Evolutionary conservation across 2,888 invertebrate genomes (phyloP).

Genomic region (Platerodrilus igneus): DNA sequence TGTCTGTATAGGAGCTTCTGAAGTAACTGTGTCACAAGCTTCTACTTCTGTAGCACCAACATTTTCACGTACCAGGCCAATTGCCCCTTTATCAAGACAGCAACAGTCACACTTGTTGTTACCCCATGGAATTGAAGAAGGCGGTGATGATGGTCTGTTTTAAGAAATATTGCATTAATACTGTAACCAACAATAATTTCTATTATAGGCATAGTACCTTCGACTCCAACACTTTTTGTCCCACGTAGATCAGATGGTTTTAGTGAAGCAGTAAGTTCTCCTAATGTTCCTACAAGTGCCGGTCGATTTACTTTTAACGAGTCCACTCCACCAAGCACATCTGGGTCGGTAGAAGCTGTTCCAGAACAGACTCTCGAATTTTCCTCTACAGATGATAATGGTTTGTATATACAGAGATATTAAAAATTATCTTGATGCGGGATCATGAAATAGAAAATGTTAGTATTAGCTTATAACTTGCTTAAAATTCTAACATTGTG

Average conservation of each 20-base stretch:
- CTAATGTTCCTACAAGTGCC: conserved; percentile 63
- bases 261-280: conserved; percentile 89
- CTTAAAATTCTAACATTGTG: too few species aligned
- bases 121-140: conserved; percentile 59
- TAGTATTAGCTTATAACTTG: too few species aligned
- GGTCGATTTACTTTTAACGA: conserved; percentile 65
- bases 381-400: conserved; percentile 41
- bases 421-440: too few species aligned
- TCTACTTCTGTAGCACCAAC: conserved; percentile 44
- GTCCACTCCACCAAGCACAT: conserved; percentile 40
- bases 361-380: conserved; percentile 45
- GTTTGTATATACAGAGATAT: conserved; percentile 37
- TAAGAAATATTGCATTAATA: neutral
- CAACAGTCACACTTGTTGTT: conserved; percentile 50
- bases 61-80: conserved; percentile 51
- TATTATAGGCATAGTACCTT: conserved; percentile 71
- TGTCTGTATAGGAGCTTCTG: conserved; percentile 28
- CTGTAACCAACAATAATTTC: conserved; percentile 1
- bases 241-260: conserved; percentile 81
- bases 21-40: conserved; percentile 40
- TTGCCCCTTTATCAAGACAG: conserved; percentile 52
- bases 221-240: conserved; percentile 81
- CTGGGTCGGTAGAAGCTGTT: conserved; percentile 38
- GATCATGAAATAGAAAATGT: too few species aligned
- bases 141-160: conserved; percentile 56